phyloP scores from a whole-genome alignment of 2,113 vertebrate species.

The Megaptera novaeangliae region DNA sequence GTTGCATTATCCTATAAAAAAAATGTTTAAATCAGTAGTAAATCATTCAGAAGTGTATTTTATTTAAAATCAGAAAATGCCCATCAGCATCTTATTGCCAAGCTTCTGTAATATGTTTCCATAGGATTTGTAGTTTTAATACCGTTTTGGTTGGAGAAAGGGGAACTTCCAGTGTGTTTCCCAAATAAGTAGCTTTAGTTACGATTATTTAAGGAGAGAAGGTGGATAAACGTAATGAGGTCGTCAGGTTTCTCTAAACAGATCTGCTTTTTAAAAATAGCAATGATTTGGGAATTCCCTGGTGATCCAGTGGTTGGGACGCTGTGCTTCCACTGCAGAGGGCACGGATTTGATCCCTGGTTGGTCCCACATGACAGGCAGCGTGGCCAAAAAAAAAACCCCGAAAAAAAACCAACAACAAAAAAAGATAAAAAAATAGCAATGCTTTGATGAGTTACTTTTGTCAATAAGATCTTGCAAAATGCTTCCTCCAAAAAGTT shows the following conservation, averaged over 20 bases:
- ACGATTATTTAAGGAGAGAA: slow-evolving; percentile 46
- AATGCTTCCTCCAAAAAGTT: slow-evolving; percentile 17
- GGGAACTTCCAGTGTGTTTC: not conserved
- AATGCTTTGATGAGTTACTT: slow-evolving; percentile 32
- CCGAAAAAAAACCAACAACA: too few species aligned
- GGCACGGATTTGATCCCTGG: too few species aligned
- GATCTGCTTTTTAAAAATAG: not conserved
- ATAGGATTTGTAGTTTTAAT: not conserved
- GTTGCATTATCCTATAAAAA: slow-evolving; percentile 30
- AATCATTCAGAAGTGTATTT: slow-evolving; percentile 47
- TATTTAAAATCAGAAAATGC: slow-evolving; percentile 55
- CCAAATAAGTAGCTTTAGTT: slow-evolving; percentile 26
- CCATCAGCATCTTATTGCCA: not conserved
- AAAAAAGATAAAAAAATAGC: not conserved
- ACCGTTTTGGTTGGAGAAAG: not conserved
- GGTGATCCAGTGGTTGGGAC: too few species aligned
- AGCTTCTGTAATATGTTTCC: slow-evolving; percentile 11
- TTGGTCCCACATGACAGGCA: too few species aligned
- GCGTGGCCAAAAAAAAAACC: too few species aligned
- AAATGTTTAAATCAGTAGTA: slow-evolving; percentile 33
- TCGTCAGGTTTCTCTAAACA: not conserved
- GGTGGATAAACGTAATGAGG: not conserved
- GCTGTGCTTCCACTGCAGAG: too few species aligned
- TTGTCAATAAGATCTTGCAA: not conserved
- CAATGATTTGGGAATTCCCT: too few species aligned